phyloP scores from a whole-genome alignment of 2,888 invertebrate species.

The Rhingia campestris region DNA sequence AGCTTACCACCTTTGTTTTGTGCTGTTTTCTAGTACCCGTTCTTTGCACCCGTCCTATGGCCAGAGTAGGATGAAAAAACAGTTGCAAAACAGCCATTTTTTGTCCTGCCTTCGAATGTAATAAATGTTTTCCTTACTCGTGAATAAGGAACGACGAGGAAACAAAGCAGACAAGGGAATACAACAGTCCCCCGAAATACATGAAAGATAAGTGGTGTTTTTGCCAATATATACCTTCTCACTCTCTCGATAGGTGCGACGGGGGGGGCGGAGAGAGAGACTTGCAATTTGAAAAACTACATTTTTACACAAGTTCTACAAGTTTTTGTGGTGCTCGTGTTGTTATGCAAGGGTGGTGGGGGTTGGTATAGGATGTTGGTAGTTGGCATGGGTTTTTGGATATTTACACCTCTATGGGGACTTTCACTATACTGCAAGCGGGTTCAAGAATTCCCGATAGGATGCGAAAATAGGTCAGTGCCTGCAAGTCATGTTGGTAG shows the following conservation, averaged over 20 bases:
- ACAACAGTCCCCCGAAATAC: constrained; percentile 6
- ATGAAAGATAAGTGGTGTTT: constrained; percentile 14
- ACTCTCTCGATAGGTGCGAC: no score
- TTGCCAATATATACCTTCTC: constrained; percentile 1
- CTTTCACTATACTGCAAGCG: not conserved
- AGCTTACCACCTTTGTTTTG: not conserved
- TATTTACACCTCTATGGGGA: not conserved
- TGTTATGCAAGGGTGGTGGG: not conserved
- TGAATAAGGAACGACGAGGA: constrained; percentile 5
- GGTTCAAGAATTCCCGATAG: not conserved
- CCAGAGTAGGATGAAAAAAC: not conserved
- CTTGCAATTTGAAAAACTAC: constrained; percentile 40
- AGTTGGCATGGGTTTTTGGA: not conserved
- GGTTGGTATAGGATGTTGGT: not conserved
- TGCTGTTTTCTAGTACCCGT: not conserved
- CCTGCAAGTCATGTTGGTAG: no score
- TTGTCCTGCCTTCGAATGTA: constrained; percentile 23
- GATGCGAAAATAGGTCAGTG: constrained; percentile 11
- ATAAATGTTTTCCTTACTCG: constrained; percentile 48
- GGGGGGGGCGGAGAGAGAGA: not conserved
- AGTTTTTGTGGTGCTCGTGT: not conserved
- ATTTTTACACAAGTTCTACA: constrained; percentile 12
- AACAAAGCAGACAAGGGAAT: not conserved
- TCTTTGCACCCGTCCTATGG: not conserved
- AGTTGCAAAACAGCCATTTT: constrained; percentile 26